Percentiles rank a stretch among this genome's conserved stretches.
phyloP scores from a whole-genome alignment of 2,888 invertebrate genomes.

The Coenonympha arcania region DNA sequence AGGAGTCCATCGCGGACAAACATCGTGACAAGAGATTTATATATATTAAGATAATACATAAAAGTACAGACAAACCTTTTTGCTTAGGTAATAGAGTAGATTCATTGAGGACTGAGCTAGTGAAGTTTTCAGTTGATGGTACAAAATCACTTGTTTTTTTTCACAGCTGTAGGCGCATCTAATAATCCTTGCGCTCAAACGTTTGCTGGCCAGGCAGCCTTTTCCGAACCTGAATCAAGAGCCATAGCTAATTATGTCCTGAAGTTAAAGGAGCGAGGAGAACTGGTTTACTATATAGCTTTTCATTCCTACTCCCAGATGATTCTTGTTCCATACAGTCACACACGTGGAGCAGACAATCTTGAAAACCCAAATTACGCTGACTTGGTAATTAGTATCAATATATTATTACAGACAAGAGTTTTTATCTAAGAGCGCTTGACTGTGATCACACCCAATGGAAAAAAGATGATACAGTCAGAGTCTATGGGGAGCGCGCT shows the following conservation, averaged over 20 bases:
- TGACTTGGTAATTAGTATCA: slow-evolving; percentile 32
- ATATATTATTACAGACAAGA: too few relatives aligned
- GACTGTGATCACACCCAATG: too few relatives aligned
- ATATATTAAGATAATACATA: too few relatives aligned
- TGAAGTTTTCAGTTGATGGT: too few relatives aligned
- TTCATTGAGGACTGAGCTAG: too few relatives aligned
- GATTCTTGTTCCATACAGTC: slow-evolving; percentile 77
- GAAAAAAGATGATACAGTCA: too few relatives aligned
- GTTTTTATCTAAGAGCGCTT: too few relatives aligned
- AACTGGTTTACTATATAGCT: slow-evolving; percentile 63
- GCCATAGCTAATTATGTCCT: slow-evolving; percentile 42
- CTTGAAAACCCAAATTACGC: slow-evolving; percentile 46
- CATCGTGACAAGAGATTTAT: too few relatives aligned
- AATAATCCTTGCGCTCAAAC: slow-evolving; percentile 54
- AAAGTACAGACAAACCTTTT: too few relatives aligned
- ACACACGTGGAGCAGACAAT: slow-evolving; percentile 45
- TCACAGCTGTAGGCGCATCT: slow-evolving; percentile 55
- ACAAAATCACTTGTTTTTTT: not conserved
- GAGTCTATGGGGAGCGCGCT: too few relatives aligned
- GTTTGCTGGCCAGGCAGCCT: slow-evolving; percentile 69
- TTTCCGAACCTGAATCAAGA: slow-evolving; percentile 73
- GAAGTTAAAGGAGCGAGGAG: slow-evolving; percentile 35
- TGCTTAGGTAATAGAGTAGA: too few relatives aligned
- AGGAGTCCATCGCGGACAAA: too few relatives aligned
- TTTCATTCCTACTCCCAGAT: slow-evolving; percentile 82